Conservation (phyloP, 2,113 vertebrate genomes). For the Apaloderma vittatum region DNA sequence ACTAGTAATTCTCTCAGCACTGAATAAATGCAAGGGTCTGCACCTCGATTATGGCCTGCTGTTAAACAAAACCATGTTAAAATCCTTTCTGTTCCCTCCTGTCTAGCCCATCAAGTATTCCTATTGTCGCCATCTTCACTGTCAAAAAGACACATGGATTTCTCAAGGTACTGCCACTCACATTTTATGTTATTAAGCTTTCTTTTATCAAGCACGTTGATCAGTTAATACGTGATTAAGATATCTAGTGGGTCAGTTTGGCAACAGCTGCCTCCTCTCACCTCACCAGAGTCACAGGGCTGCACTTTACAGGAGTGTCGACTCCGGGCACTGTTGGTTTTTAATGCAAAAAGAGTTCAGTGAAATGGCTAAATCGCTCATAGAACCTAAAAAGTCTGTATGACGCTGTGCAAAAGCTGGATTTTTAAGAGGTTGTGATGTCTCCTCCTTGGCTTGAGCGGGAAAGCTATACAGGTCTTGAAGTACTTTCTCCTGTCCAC, state of each 20-base stretch:
- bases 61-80: conserved; percentile 80
- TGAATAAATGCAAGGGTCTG: conserved; percentile 79
- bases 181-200: neutral
- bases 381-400: neutral
- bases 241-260: neutral
- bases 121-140: conserved; percentile 21
- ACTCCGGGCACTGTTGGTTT: neutral
- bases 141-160: neutral
- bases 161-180: neutral
- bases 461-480: neutral
- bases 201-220: conserved; percentile 11
- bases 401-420: neutral
- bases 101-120: conserved; percentile 55
- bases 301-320: neutral
- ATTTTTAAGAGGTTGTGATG: neutral
- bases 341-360: neutral
- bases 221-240: conserved; percentile 13
- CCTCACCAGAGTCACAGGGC: neutral
- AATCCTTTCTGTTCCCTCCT: conserved; percentile 65
- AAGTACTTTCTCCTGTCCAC: neutral
- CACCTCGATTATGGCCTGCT: conserved; percentile 82
- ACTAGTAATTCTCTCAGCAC: conserved; percentile 86
- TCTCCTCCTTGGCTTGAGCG: neutral
- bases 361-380: neutral
- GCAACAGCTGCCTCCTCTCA: neutral